Evolutionary conservation across 2,113 vertebrate species (phyloP), one percentile per base, ranked within the genome.

Genomic region (Notiomystis cincta): DNA sequence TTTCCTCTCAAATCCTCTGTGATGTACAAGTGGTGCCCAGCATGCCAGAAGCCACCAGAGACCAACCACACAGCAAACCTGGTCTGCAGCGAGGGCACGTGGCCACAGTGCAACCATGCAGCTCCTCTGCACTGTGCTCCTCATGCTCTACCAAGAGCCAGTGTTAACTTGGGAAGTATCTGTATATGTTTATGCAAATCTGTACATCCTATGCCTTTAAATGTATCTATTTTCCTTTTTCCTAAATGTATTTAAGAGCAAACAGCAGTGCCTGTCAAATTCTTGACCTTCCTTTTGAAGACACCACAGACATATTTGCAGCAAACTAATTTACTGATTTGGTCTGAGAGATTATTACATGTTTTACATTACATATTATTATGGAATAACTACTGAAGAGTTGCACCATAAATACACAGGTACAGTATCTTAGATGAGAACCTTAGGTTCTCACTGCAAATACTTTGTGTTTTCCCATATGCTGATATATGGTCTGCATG

Each of bases 211-310:
- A 17, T 35, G 35, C 18, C 42, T 79, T 78, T 42, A 66, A 86
- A 47, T 47, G 48, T 9, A 22, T 38, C n/a, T 65, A 4, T n/a
- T 79, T 25, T 24, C 48, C 15, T 40, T 53, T 89, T 38, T 37
- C 35, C 66, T 54, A 45, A 31, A 61, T 10, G 28, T 12, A 7
- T 42, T 48, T 65, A 88, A 80, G 23, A 23, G 23, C 45, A 90
- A 77, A 80, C 6, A 61, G 56, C 2, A 3, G 15, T 11, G 56
- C 21, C 35, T 51, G 18, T 44, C 0, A 0, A 70, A 50, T 84
- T 76, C 73, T 77, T 89, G 18, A 31, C 33, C 67, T 61, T 23
- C 19, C 30, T 65, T 67, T 35, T 78, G 23, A 87, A 72, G 65
- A 37, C 11, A 71, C 15, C 30, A 25, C 23, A 69, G 40, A 78